Evolutionary conservation across 2,888 invertebrate species (phyloP).

Genomic region (Aproaerema taeniolella): DNA sequence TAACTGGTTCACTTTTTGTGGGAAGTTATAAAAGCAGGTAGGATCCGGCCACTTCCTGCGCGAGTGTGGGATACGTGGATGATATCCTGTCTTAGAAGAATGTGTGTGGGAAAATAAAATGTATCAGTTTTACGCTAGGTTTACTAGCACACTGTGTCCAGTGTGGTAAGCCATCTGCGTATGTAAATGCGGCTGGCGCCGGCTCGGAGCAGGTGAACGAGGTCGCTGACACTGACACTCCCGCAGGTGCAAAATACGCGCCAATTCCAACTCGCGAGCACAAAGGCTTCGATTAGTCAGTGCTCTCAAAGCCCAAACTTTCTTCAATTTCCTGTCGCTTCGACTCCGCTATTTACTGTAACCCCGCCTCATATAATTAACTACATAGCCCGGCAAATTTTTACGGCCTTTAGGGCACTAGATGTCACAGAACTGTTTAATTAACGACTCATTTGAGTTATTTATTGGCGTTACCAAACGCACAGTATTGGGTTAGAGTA

Average conservation of each 20-base stretch:
- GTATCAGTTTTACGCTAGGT: no score
- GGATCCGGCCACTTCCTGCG: slow-evolving; percentile 6
- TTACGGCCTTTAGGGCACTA: slow-evolving; percentile 6
- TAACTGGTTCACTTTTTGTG: slow-evolving; percentile 3
- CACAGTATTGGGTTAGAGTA: slow-evolving; percentile 10
- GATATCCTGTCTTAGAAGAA: slow-evolving; percentile 8
- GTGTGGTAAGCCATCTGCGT: slow-evolving; percentile 25
- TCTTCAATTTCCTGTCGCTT: slow-evolving; percentile 32
- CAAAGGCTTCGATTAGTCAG: slow-evolving; percentile 20
- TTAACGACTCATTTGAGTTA: slow-evolving; percentile 13
- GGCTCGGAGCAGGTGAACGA: slow-evolving; percentile 52
- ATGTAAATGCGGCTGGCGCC: slow-evolving; percentile 47
- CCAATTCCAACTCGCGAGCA: slow-evolving; percentile 9
- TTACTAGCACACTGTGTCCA: no score
- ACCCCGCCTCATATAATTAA: slow-evolving; percentile 3
- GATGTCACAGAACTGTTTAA: slow-evolving; percentile 9
- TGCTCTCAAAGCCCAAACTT: slow-evolving; percentile 31
- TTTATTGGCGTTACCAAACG: slow-evolving; percentile 10
- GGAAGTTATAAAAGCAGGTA: no score
- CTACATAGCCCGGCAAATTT: slow-evolving; percentile 4
- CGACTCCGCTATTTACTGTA: slow-evolving; percentile 2
- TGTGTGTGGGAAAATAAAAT: no score
- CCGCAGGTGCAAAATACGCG: slow-evolving; percentile 40
- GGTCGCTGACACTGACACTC: slow-evolving; percentile 65
- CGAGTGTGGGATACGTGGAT: background rate